These are phyloP conservation scores for Cartodere bifasciata DNA, from an alignment of 2,888 invertebrate species.

Conservation along the genomic window DNA sequence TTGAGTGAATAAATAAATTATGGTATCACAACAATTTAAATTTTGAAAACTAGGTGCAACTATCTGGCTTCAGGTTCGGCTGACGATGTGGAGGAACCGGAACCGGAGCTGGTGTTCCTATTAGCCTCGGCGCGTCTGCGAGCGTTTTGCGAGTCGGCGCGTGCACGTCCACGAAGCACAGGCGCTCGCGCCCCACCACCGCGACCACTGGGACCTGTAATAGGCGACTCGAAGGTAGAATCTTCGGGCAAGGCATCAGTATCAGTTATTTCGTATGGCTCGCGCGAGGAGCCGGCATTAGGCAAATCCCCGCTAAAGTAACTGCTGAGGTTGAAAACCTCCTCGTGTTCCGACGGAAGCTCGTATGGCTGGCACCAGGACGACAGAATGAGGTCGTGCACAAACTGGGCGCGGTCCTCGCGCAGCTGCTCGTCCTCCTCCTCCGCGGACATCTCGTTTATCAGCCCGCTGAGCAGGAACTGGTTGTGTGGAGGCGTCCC, in stretches of 20 bases:
- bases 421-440: conserved; percentile 42
- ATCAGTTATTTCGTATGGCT: too few relatives aligned
- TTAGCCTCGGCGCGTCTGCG: conserved; percentile 31
- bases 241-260: not conserved
- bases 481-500: conserved; percentile 28
- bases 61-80: too few relatives aligned
- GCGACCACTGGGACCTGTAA: too few relatives aligned
- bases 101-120: conserved; percentile 9
- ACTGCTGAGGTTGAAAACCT: conserved; percentile 13
- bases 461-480: conserved; percentile 29
- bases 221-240: not conserved
- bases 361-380: conserved; percentile 25
- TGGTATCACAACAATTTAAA: too few relatives aligned
- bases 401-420: conserved; percentile 53
- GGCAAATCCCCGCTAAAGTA: too few relatives aligned
- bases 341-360: conserved; percentile 12
- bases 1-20: too few relatives aligned
- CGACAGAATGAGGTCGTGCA: conserved; percentile 55
- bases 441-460: conserved; percentile 43
- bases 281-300: too few relatives aligned
- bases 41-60: too few relatives aligned
- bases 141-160: conserved; percentile 29
- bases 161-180: conserved; percentile 28
- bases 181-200: conserved; percentile 19
- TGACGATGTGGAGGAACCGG: too few relatives aligned